Base-by-base conservation (phyloP, 2,113 vertebrate species). In the Ammodytes dubius region DNA sequence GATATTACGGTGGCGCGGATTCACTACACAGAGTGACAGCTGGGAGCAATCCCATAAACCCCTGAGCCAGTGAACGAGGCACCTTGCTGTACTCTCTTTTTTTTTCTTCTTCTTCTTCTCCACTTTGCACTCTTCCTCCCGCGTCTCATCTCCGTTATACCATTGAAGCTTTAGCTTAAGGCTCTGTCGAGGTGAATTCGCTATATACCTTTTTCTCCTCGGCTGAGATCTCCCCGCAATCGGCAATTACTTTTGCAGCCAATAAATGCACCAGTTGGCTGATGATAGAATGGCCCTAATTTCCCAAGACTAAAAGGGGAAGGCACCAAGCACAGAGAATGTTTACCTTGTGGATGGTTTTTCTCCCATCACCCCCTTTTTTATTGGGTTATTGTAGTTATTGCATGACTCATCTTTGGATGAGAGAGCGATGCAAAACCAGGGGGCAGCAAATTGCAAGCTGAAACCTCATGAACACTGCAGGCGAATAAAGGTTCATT, bases 391-490 rank as follows among this genome's bases (percentile, higher is more conserved):
- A 50, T 45, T 83, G 71, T 45, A 86, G 89, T 90, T 79, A 88
- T 76, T 75, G 79, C 35, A 77, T 87, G 84, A 85, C 56, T 89
- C 84, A 85, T 90, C 77, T 74, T 63, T 71, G 58, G 61, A 60
- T 57, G 53, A 53, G 60, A 53, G 71, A 49, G 46, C 13, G n/a
- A 70, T 63, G 82, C 74, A 83, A 93, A 95, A 95, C 94, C 88
- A 96, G 96, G 89, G 95, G 95, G 95, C 95, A 96, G 95, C 95
- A 96, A 91, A 96, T 91, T 88, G 94, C 90, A 93, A 94, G 78
- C 79, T 58, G 53, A 60, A 47, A 15, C 8, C 9, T 49, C 42
- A 70, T 46, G 13, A 66, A 46, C 27, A 27, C 27, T 27, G 27
- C 27, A 27, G 27, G 27, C 27, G 27, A 27, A 1, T 27, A 27